These are phyloP conservation scores for Oreotrochilus melanogaster DNA, from an alignment of 2,113 vertebrate species.

Conservation along the genomic window DNA sequence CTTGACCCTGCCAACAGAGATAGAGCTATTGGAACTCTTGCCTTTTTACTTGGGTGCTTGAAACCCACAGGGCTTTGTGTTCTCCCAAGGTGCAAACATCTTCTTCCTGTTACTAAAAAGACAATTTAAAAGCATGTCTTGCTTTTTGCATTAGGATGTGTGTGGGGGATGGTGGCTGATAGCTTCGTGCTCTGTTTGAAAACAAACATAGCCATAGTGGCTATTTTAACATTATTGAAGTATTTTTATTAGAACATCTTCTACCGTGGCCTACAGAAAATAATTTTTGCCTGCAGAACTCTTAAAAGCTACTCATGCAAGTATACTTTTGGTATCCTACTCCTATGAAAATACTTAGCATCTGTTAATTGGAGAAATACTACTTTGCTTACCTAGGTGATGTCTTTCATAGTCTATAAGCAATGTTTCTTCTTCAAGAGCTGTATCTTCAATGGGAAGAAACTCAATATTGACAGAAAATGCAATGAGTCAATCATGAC, in stretches of 20 bases:
- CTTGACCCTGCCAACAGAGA: accelerated
- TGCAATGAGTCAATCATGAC: not conserved
- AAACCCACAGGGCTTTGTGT: not conserved
- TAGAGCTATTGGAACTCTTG: not conserved
- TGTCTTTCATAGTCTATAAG: not conserved
- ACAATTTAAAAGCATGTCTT: not conserved
- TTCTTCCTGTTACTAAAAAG: not conserved
- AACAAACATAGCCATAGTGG: not conserved
- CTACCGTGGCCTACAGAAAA: not conserved
- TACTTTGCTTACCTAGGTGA: not conserved
- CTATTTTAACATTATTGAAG: not conserved
- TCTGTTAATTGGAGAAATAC: not conserved
- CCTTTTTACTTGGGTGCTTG: not conserved
- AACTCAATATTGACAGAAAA: not conserved
- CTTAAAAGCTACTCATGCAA: not conserved
- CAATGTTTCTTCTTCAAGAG: not conserved
- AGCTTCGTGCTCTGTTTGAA: not conserved
- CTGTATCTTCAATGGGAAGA: not conserved
- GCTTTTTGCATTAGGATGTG: not conserved
- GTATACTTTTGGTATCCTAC: not conserved
- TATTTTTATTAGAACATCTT: not conserved
- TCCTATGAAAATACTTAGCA: not conserved
- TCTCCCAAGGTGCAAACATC: no score
- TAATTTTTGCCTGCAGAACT: not conserved
- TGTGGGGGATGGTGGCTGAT: not conserved